These are phyloP conservation scores for Limenitis arthemis DNA, from an alignment of 2,888 invertebrate species.

Conservation along the genomic window DNA sequence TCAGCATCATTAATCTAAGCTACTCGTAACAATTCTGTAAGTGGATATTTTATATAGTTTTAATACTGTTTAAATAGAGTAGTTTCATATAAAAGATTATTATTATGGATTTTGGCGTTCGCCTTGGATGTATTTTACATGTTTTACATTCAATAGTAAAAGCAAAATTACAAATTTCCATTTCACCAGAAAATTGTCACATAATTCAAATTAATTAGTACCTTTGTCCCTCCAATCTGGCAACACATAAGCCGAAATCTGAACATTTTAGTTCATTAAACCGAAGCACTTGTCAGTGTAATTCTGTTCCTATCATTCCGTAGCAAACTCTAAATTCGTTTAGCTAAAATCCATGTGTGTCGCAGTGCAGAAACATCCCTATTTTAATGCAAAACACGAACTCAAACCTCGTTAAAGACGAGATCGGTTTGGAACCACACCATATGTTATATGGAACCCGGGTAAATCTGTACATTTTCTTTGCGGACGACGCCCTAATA, in stretches of 20 bases:
- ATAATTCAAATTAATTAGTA: too few relatives aligned
- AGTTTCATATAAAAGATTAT: too few relatives aligned
- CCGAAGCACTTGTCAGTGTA: not conserved
- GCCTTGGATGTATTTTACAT: too few relatives aligned
- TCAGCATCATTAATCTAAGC: too few relatives aligned
- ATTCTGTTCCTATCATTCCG: not conserved
- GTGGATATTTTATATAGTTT: too few relatives aligned
- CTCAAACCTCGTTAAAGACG: conserved; percentile 26
- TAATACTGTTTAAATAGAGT: too few relatives aligned
- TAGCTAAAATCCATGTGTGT: conserved; percentile 14
- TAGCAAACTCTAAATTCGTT: conserved; percentile 10
- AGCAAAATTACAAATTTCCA: too few relatives aligned
- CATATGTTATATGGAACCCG: conserved; percentile 25
- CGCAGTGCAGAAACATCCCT: conserved; percentile 21
- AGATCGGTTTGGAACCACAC: conserved; percentile 26
- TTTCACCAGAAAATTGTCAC: too few relatives aligned
- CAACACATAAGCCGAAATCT: conserved; percentile 15
- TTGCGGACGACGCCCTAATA: conserved; percentile 24
- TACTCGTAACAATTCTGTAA: too few relatives aligned
- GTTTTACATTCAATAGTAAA: too few relatives aligned
- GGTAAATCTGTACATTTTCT: conserved; percentile 25
- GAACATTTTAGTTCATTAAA: conserved; percentile 18
- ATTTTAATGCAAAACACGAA: conserved; percentile 31
- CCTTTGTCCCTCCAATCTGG: not conserved
- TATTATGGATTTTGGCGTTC: too few relatives aligned